Evolutionary conservation across 2,797 vertebrate genomes (phyloP).

Genomic region (Dermochelys coriacea): DNA sequence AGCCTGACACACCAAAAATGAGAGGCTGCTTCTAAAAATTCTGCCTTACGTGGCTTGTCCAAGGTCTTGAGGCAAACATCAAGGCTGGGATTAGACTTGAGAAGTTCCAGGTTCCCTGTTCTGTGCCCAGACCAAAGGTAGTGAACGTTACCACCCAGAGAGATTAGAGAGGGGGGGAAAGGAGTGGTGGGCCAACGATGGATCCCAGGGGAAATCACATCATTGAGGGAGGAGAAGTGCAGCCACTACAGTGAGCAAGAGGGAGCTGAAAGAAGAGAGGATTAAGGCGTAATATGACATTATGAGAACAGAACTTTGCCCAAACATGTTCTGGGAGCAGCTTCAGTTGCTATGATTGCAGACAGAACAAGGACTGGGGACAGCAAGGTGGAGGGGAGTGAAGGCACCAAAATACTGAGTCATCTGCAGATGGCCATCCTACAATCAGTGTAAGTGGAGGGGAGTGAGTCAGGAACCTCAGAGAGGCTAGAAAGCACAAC

Average conservation of each 20-base stretch:
- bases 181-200: background rate
- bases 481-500: background rate
- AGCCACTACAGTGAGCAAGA: background rate
- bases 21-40: background rate
- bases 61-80: background rate
- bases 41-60: background rate
- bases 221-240: background rate
- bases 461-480: background rate
- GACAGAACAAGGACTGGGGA: background rate
- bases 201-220: background rate
- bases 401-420: background rate
- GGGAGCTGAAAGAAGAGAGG: background rate
- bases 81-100: background rate
- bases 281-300: background rate
- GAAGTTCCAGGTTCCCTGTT: background rate
- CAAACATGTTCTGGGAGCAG: too few relatives aligned
- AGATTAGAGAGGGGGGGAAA: background rate
- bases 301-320: background rate
- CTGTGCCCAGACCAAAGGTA: background rate
- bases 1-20: background rate
- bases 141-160: background rate
- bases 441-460: background rate
- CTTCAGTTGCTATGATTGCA: background rate
- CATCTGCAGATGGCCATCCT: background rate
- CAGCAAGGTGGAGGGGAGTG: background rate